phyloP scores from a whole-genome alignment of 2,888 invertebrate species.

The Pherbina coryleti region DNA sequence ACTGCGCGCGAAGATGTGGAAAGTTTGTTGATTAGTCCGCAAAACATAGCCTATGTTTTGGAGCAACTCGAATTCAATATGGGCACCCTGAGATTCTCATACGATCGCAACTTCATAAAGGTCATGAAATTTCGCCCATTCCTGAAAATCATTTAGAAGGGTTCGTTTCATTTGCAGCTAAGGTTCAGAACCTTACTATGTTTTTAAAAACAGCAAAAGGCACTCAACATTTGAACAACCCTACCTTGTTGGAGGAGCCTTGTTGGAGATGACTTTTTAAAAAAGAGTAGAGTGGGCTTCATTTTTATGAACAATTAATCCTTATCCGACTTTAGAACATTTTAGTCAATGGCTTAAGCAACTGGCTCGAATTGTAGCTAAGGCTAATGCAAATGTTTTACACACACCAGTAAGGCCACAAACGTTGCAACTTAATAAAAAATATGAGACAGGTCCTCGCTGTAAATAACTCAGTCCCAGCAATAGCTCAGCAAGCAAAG shows the following conservation, averaged over 20 bases:
- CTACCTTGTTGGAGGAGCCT: slow-evolving; percentile 7
- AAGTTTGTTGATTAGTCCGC: not conserved
- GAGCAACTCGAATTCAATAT: not conserved
- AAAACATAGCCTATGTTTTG: not conserved
- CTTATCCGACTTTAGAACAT: no score
- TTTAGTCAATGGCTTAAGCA: not conserved
- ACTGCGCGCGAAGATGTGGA: not conserved
- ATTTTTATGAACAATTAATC: not conserved
- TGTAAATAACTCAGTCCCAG: not conserved
- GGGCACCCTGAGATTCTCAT: no score
- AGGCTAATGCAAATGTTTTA: not conserved
- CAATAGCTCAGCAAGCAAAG: no score
- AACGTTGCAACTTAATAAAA: not conserved
- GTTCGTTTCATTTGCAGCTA: not conserved
- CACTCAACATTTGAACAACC: slow-evolving; percentile 8
- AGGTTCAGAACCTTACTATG: no score
- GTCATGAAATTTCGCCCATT: not conserved
- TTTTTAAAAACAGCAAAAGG: not conserved
- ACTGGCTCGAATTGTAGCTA: not conserved
- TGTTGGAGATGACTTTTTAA: not conserved
- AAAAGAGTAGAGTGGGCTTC: not conserved
- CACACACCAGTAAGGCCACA: not conserved
- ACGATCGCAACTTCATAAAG: not conserved
- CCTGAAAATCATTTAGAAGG: slow-evolving; percentile 24
- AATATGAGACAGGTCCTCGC: not conserved